Percentiles rank a stretch among this genome's conserved stretches.
Evolutionary conservation across 2,888 invertebrate genomes (phyloP).

Genomic region (Lepidonotus clava): DNA sequence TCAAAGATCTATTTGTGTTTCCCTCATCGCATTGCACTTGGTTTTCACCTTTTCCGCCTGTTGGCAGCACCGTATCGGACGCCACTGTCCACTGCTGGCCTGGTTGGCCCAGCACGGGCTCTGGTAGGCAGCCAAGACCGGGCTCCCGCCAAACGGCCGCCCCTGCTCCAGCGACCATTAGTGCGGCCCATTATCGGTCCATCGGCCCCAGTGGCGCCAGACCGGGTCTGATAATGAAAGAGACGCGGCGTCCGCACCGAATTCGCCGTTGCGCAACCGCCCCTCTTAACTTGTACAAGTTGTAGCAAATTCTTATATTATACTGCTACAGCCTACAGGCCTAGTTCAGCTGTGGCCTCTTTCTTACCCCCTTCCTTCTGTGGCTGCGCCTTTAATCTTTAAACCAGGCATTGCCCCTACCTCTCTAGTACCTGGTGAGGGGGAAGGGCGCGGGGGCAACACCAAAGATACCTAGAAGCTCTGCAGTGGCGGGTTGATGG

Average conservation of each 20-base stretch:
- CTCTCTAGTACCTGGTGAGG: no score
- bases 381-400: not conserved
- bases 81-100: not conserved
- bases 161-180: not conserved
- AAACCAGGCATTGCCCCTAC: not conserved
- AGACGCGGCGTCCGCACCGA: not conserved
- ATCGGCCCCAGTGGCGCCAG: constrained; percentile 33
- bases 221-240: not conserved
- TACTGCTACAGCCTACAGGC: no score
- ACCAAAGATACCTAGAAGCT: no score
- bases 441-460: no score
- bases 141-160: constrained; percentile 37
- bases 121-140: constrained; percentile 21
- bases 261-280: constrained; percentile 16
- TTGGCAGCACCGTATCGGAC: not conserved
- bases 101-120: constrained; percentile 20
- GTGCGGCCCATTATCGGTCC: not conserved
- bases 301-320: no score
- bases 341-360: no score
- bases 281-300: no score
- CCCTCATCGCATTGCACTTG: no score
- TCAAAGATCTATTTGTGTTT: no score
- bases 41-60: not conserved
- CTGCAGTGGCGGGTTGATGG: no score
- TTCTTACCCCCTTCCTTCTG: not conserved